Conservation (phyloP, 2,113 vertebrate species). For the Furnarius figulus region DNA sequence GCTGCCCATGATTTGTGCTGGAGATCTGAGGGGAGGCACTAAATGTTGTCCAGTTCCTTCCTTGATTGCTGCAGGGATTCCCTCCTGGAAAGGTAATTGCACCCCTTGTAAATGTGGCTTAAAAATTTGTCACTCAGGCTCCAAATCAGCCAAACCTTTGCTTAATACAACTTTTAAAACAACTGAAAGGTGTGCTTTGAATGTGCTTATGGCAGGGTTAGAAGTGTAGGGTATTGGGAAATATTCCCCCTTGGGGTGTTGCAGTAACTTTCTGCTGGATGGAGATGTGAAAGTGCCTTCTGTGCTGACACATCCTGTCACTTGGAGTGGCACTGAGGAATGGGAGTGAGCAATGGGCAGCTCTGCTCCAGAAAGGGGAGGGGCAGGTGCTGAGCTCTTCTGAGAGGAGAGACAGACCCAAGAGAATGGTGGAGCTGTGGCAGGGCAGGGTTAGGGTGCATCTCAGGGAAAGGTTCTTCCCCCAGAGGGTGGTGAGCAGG, state of each 20-base stretch:
- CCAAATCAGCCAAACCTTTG: neutral
- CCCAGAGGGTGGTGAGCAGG: neutral
- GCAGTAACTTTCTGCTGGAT: neutral
- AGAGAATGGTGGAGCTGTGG: neutral
- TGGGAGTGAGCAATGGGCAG: neutral
- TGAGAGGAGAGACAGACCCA: neutral
- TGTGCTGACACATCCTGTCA: neutral
- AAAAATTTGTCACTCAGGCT: neutral
- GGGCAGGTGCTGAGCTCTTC: neutral
- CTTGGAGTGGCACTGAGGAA: neutral
- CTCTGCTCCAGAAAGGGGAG: rapidly evolving
- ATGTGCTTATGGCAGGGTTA: neutral
- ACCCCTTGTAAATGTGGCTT: neutral
- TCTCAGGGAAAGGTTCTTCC: neutral
- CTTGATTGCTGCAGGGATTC: neutral
- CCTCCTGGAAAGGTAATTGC: neutral
- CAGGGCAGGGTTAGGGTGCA: neutral
- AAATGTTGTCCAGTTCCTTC: neutral
- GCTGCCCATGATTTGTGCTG: neutral
- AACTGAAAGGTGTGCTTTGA: neutral
- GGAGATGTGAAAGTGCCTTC: neutral
- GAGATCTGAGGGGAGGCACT: neutral
- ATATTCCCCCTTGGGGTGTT: neutral
- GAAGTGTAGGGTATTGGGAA: neutral
- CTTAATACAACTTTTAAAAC: neutral